These are phyloP conservation scores for Pipistrellus pipistrellus DNA, from an alignment of 2,797 vertebrate species.

Conservation along the genomic window DNA sequence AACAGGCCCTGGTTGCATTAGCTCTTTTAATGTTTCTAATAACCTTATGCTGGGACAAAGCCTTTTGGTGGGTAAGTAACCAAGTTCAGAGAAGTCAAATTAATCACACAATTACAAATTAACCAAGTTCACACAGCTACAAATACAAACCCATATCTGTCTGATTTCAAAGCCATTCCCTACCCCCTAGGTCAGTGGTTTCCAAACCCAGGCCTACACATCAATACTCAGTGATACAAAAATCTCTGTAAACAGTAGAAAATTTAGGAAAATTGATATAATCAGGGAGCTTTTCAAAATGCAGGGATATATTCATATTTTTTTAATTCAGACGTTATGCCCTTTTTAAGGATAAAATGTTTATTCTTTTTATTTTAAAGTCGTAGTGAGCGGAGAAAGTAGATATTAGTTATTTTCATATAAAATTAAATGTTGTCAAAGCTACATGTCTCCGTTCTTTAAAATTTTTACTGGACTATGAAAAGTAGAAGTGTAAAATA, in stretches of 20 bases:
- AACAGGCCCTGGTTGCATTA: not conserved
- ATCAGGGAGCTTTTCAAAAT: not conserved
- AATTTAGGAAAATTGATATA: not conserved
- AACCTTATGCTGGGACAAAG: constrained; percentile 2
- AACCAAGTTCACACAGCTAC: not conserved
- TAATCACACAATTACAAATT: not conserved
- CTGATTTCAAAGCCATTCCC: not conserved
- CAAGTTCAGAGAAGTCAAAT: not conserved
- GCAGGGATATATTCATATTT: not conserved
- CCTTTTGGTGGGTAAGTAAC: constrained; percentile 23
- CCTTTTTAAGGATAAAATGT: not conserved
- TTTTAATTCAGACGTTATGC: not conserved
- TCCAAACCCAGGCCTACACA: not conserved
- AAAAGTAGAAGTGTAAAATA: not conserved
- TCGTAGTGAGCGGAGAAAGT: not conserved
- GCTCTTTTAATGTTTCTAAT: constrained; percentile 20
- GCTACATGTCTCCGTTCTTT: not conserved
- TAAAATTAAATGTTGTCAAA: constrained; percentile 46
- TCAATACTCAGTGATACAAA: not conserved
- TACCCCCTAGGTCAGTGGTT: not conserved
- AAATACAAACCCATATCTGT: not conserved
- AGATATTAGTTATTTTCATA: not conserved
- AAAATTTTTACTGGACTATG: not conserved
- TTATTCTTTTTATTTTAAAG: constrained; percentile 45
- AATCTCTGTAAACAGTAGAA: not conserved